Evolutionary conservation across 2,797 vertebrate genomes (phyloP).

Genomic region (Xyrichtys novacula): DNA sequence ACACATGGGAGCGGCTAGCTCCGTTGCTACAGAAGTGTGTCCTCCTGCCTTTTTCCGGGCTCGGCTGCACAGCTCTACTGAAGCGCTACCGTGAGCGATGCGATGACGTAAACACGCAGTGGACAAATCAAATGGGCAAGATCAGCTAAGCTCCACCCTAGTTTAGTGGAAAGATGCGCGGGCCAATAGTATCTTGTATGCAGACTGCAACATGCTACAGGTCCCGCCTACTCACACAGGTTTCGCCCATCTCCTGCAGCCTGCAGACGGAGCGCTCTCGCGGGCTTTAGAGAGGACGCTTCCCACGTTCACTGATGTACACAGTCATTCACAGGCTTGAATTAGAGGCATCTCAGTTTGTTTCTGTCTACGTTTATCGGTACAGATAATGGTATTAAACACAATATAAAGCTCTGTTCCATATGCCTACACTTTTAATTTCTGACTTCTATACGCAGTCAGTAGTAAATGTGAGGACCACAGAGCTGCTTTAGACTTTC

Average conservation of each 20-base stretch:
- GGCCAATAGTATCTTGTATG: not conserved
- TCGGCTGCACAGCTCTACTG: slow-evolving; percentile 2
- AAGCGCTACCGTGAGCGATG: not conserved
- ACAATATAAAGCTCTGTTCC: not conserved
- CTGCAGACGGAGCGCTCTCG: no score
- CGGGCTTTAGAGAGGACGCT: no score
- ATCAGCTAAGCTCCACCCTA: not conserved
- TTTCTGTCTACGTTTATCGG: not conserved
- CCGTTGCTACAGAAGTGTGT: not conserved
- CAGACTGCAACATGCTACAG: no score
- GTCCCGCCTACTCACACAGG: no score
- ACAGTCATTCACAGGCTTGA: not conserved
- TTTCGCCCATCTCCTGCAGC: no score
- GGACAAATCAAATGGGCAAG: slow-evolving; percentile 33
- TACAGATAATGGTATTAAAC: not conserved
- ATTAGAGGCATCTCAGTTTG: not conserved
- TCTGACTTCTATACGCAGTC: no score
- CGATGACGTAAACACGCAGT: slow-evolving; percentile 12
- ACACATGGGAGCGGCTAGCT: slow-evolving; percentile 31
- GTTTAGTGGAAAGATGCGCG: rapidly evolving
- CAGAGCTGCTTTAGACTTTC: no score
- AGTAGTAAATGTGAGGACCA: no score
- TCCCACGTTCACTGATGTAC: no score
- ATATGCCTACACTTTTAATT: not conserved
- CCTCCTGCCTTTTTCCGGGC: slow-evolving; percentile 29